Evolutionary conservation across 2,113 vertebrate genomes (phyloP).

Genomic region (Xiphophorus maculatus): DNA sequence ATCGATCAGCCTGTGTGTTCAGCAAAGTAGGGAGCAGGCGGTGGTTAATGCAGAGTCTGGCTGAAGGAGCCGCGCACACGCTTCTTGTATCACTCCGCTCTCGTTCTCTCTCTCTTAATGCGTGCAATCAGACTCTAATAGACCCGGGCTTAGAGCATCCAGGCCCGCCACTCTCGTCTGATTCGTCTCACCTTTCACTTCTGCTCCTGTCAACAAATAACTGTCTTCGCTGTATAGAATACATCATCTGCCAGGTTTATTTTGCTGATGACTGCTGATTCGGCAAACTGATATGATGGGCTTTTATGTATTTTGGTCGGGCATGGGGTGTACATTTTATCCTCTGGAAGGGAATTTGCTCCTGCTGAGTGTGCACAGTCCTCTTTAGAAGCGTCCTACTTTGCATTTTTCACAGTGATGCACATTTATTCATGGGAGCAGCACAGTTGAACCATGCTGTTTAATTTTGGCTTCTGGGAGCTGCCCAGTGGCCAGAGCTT

Average conservation of each 20-base stretch:
- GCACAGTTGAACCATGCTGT: constrained; percentile 50
- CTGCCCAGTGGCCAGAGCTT: constrained; percentile 33
- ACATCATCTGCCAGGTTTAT: constrained; percentile 28
- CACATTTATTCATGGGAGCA: constrained; percentile 54
- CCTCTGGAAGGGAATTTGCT: constrained; percentile 29
- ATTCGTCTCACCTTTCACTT: constrained; percentile 49
- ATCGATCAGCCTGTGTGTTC: constrained; percentile 67
- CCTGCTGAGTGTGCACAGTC: constrained; percentile 62
- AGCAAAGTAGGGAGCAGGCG: constrained; percentile 60
- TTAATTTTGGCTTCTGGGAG: constrained; percentile 59
- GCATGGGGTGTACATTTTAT: constrained; percentile 22
- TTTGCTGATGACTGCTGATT: constrained; percentile 58
- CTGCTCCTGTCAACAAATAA: constrained; percentile 17
- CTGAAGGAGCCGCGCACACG: constrained; percentile 13
- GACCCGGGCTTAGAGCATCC: constrained; percentile 44
- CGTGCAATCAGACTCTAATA: constrained; percentile 65
- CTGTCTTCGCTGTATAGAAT: not conserved
- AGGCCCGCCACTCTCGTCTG: constrained; percentile 15
- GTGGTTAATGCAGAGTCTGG: constrained; percentile 60
- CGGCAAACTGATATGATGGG: constrained; percentile 44
- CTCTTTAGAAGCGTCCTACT: constrained; percentile 43
- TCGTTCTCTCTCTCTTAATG: constrained; percentile 65
- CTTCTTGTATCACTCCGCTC: constrained; percentile 51
- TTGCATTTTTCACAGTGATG: constrained; percentile 54
- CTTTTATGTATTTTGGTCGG: constrained; percentile 11